Evolutionary conservation across 1,140 invertebrate species (phyloP).

Genomic region (Drosophila parvula): DNA sequence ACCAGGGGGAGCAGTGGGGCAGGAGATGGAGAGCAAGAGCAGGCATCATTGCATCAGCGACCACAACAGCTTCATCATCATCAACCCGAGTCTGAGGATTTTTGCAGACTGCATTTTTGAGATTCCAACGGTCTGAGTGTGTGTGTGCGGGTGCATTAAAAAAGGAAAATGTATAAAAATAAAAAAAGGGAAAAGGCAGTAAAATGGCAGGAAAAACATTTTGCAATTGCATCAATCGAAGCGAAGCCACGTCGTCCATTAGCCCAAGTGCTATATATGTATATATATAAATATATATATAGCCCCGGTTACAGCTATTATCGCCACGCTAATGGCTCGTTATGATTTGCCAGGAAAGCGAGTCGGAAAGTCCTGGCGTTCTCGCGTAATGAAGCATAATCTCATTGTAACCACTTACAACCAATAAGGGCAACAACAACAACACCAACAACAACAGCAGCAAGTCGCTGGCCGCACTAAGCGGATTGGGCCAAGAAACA

Average conservation of each 20-base stretch:
- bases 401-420: constrained; percentile 78
- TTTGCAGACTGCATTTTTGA: constrained; percentile 70
- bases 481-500: constrained; percentile 68
- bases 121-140: constrained; percentile 50
- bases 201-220: constrained; percentile 47
- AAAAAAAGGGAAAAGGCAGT: constrained; percentile 22
- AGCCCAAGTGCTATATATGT: constrained; percentile 65
- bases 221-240: constrained; percentile 63
- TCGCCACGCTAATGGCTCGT: constrained; percentile 80
- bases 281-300: not conserved
- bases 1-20: not conserved
- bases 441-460: constrained; percentile 7
- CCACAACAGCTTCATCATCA: constrained; percentile 78
- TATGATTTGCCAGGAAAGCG: constrained; percentile 69
- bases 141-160: constrained; percentile 5
- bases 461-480: constrained; percentile 44
- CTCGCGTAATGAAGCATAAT: constrained; percentile 79
- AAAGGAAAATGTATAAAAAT: not conserved
- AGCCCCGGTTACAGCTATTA: constrained; percentile 48
- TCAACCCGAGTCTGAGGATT: constrained; percentile 47
- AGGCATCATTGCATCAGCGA: constrained; percentile 54
- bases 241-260: constrained; percentile 65
- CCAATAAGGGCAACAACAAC: constrained; percentile 72
- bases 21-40: not conserved
- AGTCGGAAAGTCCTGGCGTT: constrained; percentile 31